Evolutionary conservation across 2,888 invertebrate species (phyloP), one percentile per base, ranked within the genome.

Genomic region (Acrocyrtus sp.): DNA sequence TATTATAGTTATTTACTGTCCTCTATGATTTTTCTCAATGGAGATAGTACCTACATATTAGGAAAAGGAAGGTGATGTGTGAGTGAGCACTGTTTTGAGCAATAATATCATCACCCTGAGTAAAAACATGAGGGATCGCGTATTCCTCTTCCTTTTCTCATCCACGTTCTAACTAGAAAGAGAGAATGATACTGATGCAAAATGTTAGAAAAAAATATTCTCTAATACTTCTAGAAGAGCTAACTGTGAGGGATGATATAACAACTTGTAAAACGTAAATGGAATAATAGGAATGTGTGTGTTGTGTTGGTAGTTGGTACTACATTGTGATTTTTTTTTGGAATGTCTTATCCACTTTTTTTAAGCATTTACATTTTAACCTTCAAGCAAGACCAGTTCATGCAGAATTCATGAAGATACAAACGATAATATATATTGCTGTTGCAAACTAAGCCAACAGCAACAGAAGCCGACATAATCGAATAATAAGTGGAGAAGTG

Each of bases 321-420:
- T 34, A 34, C n/a, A n/a, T n/a, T n/a, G n/a, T n/a, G n/a, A n/a
- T n/a, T n/a, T n/a, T n/a, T n/a, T 47, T 47, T 17, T 21, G 26
- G 22, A 22, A 51, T 51, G 51, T 21, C 27, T 26, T 10, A 21
- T 47, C 21, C 21, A 24, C 51, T 12, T 22, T 22, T 15, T 8
- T 15, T 26, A 15, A 19, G n/a, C 22, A 61, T 65, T 56, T 56
- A 45, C 48, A 66, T 60, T 60, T n/a, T 62, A 56, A 62, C 69
- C 69, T 69, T 69, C 62, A 43, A 69, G 69, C 69, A 43, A 48
- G 56, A 56, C 69, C 54, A 48, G 69, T 69, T 69, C 61, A 68
- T 61, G 56, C 48, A 39, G 56, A 69, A 69, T 61, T 62, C 69
- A 62, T 69, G 62, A 68, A 39, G 26, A 41, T 39, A 41, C 26